Conservation (phyloP, 2,797 vertebrate species). For the Euthynnus affinis region DNA sequence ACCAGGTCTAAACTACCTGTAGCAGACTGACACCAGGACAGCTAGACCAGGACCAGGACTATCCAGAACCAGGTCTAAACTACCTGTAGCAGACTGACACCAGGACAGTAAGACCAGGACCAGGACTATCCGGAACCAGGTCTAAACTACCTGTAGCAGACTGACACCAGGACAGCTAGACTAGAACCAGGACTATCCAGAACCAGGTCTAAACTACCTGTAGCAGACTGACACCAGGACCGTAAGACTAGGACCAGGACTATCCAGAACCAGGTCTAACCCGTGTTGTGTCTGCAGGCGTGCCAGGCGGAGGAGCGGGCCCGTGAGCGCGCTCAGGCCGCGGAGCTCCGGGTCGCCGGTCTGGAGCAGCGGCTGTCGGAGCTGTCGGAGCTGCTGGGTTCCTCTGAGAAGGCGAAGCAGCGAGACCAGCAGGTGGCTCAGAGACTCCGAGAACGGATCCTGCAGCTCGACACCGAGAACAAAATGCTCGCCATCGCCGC, state of each 20-base stretch:
- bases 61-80: conserved; percentile 23
- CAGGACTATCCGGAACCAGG: conserved; percentile 55
- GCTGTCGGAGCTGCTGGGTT: conserved; percentile 91
- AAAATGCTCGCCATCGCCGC: conserved; percentile 90
- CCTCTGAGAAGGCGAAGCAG: conserved; percentile 90
- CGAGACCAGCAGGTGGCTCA: conserved; percentile 89
- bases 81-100: conserved; percentile 73
- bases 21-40: too few relatives aligned
- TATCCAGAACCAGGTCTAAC: conserved; percentile 80
- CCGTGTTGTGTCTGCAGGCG: conserved; percentile 72
- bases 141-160: neutral
- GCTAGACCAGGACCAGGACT: too few relatives aligned
- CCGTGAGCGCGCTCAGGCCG: conserved; percentile 86
- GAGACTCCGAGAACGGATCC: conserved; percentile 89
- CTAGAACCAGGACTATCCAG: conserved; percentile 27
- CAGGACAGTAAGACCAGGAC: too few relatives aligned
- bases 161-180: conserved; percentile 71
- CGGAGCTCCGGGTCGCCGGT: conserved; percentile 89
- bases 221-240: neutral
- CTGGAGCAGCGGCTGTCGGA: conserved; percentile 92
- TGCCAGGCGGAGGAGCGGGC: conserved; percentile 88
- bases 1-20: too few relatives aligned
- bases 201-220: conserved; percentile 81
- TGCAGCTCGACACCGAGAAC: conserved; percentile 94
- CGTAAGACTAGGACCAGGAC: conserved; percentile 71